These are phyloP conservation scores for Netelia virgata DNA, from an alignment of 2,888 invertebrate genomes.

Conservation along the genomic window DNA sequence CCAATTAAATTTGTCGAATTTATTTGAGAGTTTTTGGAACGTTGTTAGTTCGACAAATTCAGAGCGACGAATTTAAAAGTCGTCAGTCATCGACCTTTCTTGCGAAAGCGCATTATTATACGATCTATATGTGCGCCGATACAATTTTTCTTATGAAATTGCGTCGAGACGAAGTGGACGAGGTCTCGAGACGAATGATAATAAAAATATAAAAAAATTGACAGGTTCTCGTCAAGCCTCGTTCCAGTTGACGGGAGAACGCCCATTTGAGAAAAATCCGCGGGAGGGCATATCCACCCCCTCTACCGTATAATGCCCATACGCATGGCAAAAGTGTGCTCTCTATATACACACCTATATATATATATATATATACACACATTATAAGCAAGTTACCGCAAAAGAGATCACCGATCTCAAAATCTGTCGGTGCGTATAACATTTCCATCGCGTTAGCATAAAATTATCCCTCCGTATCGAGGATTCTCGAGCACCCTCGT, in stretches of 20 bases:
- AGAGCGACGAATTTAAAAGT: not conserved
- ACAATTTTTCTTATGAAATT: constrained; percentile 19
- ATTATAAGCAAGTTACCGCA: constrained; percentile 36
- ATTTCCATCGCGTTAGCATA: constrained; percentile 82
- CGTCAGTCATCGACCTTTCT: constrained; percentile 7
- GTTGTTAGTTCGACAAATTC: not conserved
- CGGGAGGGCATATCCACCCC: constrained; percentile 4
- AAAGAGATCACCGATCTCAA: constrained; percentile 75
- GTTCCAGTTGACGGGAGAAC: constrained; percentile 62
- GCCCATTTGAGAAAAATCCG: constrained; percentile 66
- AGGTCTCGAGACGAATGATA: not conserved
- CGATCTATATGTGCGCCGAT: not conserved
- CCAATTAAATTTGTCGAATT: not conserved
- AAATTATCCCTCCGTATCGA: constrained; percentile 75
- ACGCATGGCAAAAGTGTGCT: not conserved
- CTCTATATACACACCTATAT: constrained; percentile 2
- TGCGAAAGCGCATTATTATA: not conserved
- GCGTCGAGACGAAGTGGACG: not conserved
- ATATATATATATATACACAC: not conserved
- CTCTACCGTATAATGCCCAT: not conserved
- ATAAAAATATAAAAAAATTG: constrained; percentile 18
- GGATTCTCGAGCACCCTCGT: constrained; percentile 44
- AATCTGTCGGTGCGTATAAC: constrained; percentile 80
- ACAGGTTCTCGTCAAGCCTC: constrained; percentile 43
- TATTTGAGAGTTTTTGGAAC: not conserved